Percentiles rank a stretch among this genome's conserved stretches.
These are phyloP conservation scores for Pycnonotus jocosus DNA, from an alignment of 2,113 vertebrate genomes.

Conservation along the genomic window DNA sequence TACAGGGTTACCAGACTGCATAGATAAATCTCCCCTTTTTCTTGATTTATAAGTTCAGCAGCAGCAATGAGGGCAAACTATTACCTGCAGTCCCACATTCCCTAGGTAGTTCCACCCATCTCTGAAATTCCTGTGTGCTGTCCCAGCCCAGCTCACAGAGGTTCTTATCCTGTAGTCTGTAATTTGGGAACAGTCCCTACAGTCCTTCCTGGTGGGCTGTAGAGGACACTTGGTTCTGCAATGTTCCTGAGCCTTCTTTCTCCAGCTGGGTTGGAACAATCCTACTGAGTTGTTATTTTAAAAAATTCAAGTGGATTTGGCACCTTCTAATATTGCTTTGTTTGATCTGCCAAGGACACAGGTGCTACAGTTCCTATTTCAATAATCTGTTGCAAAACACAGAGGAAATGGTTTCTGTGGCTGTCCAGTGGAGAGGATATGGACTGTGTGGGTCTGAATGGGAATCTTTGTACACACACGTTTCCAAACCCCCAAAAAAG, in stretches of 20 bases:
- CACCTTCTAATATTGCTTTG: background rate
- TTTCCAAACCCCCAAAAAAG: background rate
- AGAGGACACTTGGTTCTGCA: background rate
- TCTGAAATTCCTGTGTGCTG: background rate
- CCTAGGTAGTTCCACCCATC: background rate
- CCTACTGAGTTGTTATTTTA: background rate
- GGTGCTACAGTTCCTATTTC: background rate
- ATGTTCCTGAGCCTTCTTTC: background rate
- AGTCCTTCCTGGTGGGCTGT: background rate
- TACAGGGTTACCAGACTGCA: background rate
- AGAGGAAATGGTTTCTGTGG: background rate
- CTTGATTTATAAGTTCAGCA: background rate
- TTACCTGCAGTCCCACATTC: background rate
- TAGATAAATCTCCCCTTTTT: background rate
- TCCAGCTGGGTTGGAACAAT: background rate
- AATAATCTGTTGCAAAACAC: background rate
- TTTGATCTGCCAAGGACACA: background rate
- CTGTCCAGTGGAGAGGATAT: background rate
- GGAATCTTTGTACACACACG: background rate
- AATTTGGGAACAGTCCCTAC: background rate
- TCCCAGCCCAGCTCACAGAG: background rate
- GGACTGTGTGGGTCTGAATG: background rate
- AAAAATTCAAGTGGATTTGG: background rate
- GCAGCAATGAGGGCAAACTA: background rate
- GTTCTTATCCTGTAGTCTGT: background rate